These are phyloP conservation scores for Tragelaphus scriptus DNA, from an alignment of 2,113 vertebrate species.

Conservation along the genomic window DNA sequence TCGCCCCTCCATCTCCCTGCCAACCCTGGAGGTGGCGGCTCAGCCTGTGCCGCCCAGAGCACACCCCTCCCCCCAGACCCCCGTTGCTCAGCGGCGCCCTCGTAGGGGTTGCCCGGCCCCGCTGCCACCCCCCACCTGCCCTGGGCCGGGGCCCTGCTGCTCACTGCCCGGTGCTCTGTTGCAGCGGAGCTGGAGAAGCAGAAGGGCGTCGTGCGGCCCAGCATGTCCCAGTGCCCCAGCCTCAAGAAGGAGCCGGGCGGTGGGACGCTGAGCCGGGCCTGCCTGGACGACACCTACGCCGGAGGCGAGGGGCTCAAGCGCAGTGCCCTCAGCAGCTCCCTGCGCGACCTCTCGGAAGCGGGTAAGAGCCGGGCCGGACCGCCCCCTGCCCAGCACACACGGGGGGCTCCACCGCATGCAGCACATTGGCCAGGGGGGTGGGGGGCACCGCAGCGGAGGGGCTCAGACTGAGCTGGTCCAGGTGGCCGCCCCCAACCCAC, in stretches of 20 bases:
- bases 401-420: neutral
- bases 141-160: rapidly evolving
- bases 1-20: neutral
- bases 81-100: rapidly evolving
- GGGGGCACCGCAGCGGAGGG: neutral
- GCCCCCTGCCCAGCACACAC: neutral
- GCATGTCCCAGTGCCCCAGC: slow-evolving; percentile 92
- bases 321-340: slow-evolving; percentile 96
- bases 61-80: neutral
- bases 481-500: neutral
- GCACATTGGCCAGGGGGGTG: neutral
- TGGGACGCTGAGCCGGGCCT: slow-evolving; percentile 87
- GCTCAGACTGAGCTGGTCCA: neutral
- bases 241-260: slow-evolving; percentile 93
- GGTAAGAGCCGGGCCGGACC: slow-evolving; percentile 79
- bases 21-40: neutral
- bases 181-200: slow-evolving; percentile 97
- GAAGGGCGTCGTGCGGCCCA: slow-evolving; percentile 93
- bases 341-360: slow-evolving; percentile 95
- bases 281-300: slow-evolving; percentile 96
- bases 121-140: rapidly evolving
- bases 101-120: rapidly evolving
- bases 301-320: slow-evolving; percentile 93
- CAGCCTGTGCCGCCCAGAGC: neutral
- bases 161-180: slow-evolving; percentile 1